A percentile compares a stretch with the other conserved stretches of the same genome.
phyloP scores from a whole-genome alignment of 2,888 invertebrate genomes.

The Hedychridium roseum region DNA sequence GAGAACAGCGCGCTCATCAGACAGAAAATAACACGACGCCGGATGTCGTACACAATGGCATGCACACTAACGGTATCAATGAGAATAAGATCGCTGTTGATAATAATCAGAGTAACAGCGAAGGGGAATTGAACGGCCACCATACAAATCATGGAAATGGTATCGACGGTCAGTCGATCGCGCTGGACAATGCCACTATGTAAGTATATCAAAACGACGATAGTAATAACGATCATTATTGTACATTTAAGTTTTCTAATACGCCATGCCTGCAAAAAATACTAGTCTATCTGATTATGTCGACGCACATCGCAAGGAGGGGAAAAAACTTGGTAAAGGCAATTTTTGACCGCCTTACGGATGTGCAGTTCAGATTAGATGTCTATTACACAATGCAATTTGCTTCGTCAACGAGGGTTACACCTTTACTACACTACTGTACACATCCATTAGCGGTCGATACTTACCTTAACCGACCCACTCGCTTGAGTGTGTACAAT shows the following conservation, averaged over 20 bases:
- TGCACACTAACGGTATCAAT: slow-evolving; percentile 55
- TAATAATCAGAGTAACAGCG: slow-evolving; percentile 55
- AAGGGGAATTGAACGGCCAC: slow-evolving; percentile 59
- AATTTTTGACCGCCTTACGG: too few species aligned
- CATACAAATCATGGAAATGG: slow-evolving; percentile 59
- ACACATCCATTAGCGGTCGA: too few species aligned
- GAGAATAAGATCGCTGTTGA: slow-evolving; percentile 54
- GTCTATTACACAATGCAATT: too few species aligned
- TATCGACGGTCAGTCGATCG: slow-evolving; percentile 58
- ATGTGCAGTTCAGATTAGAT: too few species aligned
- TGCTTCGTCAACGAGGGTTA: too few species aligned
- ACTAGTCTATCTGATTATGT: too few species aligned
- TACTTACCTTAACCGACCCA: too few species aligned
- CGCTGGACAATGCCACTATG: slow-evolving; percentile 62
- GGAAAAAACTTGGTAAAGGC: too few species aligned
- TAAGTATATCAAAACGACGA: slow-evolving; percentile 50
- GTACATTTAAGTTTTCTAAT: slow-evolving; percentile 7
- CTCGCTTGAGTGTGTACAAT: too few species aligned
- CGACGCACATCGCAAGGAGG: too few species aligned
- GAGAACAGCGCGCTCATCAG: slow-evolving; percentile 54
- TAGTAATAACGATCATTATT: slow-evolving; percentile 12
- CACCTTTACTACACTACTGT: too few species aligned
- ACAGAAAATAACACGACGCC: slow-evolving; percentile 45
- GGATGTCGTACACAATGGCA: slow-evolving; percentile 54
- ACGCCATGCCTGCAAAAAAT: too few species aligned